These are phyloP conservation scores for Montipora sp. DNA, from an alignment of 64 coral and sea anemone genomes.

Conservation along the genomic window DNA sequence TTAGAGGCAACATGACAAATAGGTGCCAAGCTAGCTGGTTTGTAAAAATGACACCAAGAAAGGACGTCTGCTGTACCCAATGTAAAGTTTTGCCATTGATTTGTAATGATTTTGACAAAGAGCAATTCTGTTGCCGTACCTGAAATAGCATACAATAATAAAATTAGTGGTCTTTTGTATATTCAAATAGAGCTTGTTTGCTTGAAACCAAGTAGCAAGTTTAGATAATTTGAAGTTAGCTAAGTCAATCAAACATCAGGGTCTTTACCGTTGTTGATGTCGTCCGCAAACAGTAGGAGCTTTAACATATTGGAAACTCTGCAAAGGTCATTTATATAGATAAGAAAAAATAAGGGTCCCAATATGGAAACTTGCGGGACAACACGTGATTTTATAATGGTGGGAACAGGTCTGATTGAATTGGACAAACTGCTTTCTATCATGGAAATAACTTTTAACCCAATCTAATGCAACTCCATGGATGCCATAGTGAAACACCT, in stretches of 20 bases:
- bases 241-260: not conserved
- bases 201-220: not conserved
- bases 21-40: not conserved
- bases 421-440: not conserved
- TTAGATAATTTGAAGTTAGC: not conserved
- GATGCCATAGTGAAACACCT: not conserved
- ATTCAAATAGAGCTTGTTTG: not conserved
- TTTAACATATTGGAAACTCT: not conserved
- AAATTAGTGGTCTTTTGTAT: not conserved
- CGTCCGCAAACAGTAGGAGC: not conserved
- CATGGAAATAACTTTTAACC: not conserved
- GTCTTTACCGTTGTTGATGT: not conserved
- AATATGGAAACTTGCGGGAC: not conserved
- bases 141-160: not conserved
- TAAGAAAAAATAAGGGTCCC: not conserved
- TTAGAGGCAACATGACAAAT: constrained; percentile 9
- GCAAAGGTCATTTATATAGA: not conserved
- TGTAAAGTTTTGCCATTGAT: not conserved
- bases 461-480: not conserved
- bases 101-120: not conserved
- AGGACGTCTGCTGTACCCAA: not conserved
- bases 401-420: not conserved
- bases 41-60: not conserved
- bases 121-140: not conserved
- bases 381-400: not conserved